Conservation (phyloP, 30 jellyfish, hydroid and myxozoan species). For the Mastigias papua region DNA sequence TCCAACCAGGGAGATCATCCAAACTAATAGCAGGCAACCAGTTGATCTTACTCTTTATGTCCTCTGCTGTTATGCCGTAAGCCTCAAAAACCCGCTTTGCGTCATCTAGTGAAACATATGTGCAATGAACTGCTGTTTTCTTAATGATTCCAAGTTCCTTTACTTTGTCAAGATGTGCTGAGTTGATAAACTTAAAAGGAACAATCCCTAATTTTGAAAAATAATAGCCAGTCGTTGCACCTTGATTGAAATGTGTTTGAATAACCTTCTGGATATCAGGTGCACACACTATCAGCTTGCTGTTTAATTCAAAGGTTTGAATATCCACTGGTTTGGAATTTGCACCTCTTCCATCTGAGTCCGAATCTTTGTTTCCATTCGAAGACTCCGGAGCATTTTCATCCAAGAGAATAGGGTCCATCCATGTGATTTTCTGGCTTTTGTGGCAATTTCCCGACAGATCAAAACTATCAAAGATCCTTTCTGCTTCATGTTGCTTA, state of each 20-base stretch:
- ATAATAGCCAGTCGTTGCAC: conserved; percentile 97
- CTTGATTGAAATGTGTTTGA: conserved; percentile 95
- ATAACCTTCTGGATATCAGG: conserved; percentile 98
- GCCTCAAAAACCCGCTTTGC: conserved; percentile 98
- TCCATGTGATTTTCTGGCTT: conserved; percentile 88
- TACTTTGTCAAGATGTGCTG: conserved; percentile 93
- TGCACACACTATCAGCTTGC: conserved; percentile 88
- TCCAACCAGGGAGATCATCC: conserved; percentile 79
- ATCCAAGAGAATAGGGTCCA: conserved; percentile 97
- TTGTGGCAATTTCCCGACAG: conserved; percentile 90
- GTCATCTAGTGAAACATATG: conserved; percentile 81
- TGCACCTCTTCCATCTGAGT: conserved; percentile 27
- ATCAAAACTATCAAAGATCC: conserved; percentile 97
- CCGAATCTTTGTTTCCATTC: conserved; percentile 51
- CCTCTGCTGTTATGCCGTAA: conserved; percentile 93
- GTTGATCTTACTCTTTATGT: conserved; percentile 72
- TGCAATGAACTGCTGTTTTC: conserved; percentile 97
- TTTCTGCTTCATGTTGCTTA: conserved; percentile 94
- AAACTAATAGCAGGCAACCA: conserved; percentile 79
- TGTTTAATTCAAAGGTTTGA: conserved; percentile 74
- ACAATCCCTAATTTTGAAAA: conserved; percentile 96
- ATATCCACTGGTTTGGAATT: conserved; percentile 72
- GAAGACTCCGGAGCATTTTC: conserved; percentile 76
- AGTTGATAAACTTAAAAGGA: conserved; percentile 94
- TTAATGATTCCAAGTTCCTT: conserved; percentile 92